Base-by-base conservation (phyloP, 2,888 invertebrate species). In the Neoscelio sp. region DNA sequence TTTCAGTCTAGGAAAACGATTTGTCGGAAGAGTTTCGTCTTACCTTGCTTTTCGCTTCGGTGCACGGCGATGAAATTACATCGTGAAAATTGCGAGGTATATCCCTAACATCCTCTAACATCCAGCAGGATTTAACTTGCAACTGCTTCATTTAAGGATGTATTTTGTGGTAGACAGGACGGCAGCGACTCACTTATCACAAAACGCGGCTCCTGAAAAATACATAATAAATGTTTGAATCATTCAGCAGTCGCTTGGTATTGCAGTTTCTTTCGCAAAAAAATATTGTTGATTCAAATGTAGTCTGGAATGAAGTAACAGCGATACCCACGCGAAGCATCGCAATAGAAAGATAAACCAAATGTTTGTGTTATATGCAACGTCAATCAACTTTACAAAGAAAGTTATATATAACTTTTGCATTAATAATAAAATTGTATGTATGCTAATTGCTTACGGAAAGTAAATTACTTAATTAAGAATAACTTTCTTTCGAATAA, bases 41-140 rank as follows among this genome's bases (percentile, higher is more conserved):
- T 75, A 75, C 68, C 76, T 76, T 68, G 56, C 54, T 23, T 68
- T 42, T 54, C 64, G 56, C 56, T 64, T 44, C 64, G 28, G 26
- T 35, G 58, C 28, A 18, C 64, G 26, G 18, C 65, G 77, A 71
- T 58, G 65, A 71, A 77, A 77, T 77, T 71, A 80, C 80, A 76
- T 76, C 64, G 73, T 44, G 80, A 70, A 83, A 82, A 80, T 82
- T 80, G 83, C 77, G 44, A 78, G 77, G 74, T 75, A 78, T 82
- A 81, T 77, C 74, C 79, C 62, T 80, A 78, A 81, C 80, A 78
- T 52, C 44, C 58, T 75, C 80, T 77, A 80, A 83, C 82, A 81
- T 81, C 80, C 75, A 81, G 80, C 35, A 56, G 70, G 58, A 70
- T 70, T 65, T 56, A 54, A 56, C 67, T 44, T 33, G 56, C 56